Conservation (phyloP, 2,797 vertebrate species). For the Mareca strepera region DNA sequence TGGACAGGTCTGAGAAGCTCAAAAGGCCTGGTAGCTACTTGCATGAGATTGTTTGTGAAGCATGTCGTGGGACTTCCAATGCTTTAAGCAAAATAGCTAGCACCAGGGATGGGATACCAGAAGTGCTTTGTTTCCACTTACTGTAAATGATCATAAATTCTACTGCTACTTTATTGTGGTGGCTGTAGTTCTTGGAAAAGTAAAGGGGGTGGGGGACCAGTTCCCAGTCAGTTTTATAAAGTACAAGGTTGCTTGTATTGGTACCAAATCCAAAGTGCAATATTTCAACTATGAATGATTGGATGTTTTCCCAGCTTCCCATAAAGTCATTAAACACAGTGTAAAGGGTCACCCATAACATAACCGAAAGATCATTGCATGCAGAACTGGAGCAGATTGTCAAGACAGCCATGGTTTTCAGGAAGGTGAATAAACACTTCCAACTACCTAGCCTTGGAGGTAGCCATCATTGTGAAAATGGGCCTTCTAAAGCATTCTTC, state of each 20-base stretch:
- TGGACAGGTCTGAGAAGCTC: neutral
- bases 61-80: neutral
- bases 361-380: neutral
- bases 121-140: slow-evolving; percentile 43
- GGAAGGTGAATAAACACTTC: neutral
- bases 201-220: slow-evolving; percentile 2
- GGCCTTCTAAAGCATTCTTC: neutral
- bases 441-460: neutral
- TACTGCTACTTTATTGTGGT: slow-evolving; percentile 60
- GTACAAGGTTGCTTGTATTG: slow-evolving; percentile 60
- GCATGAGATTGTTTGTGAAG: neutral
- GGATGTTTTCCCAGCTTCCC: slow-evolving; percentile 60
- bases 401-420: neutral
- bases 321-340: slow-evolving; percentile 56
- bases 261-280: slow-evolving; percentile 50
- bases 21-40: neutral
- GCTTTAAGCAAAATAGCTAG: slow-evolving; percentile 16
- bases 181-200: slow-evolving; percentile 55
- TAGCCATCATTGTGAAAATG: neutral
- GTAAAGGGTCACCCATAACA: slow-evolving; percentile 31
- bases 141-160: slow-evolving; percentile 65
- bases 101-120: slow-evolving; percentile 29
- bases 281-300: slow-evolving; percentile 61
- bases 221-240: slow-evolving; percentile 54
- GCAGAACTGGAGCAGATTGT: neutral